A percentile compares a stretch with the other conserved stretches of the same genome.
These are phyloP conservation scores for Fundulus diaphanus DNA, from an alignment of 2,797 vertebrate genomes.

Conservation along the genomic window DNA sequence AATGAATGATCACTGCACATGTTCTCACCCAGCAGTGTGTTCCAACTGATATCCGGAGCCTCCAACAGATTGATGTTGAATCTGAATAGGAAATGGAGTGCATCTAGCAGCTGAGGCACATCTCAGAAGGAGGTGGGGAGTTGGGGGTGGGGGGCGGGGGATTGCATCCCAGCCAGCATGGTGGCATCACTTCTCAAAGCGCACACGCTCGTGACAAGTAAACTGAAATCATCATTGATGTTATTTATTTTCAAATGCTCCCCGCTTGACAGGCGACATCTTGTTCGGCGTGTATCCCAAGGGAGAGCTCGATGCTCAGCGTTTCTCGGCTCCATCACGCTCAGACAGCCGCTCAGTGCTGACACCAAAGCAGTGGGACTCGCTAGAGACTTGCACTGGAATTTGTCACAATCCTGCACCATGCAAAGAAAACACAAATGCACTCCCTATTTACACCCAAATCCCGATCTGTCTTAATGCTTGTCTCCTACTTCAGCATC, in stretches of 20 bases:
- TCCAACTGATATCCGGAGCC: slow-evolving; percentile 71
- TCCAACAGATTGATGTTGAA: slow-evolving; percentile 71
- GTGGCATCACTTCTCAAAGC: slow-evolving; percentile 82
- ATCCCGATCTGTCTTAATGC: slow-evolving; percentile 77
- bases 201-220: slow-evolving; percentile 82
- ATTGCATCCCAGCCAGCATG: slow-evolving; percentile 78
- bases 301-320: slow-evolving; percentile 75
- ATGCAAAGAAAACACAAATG: slow-evolving; percentile 74
- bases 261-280: slow-evolving; percentile 86
- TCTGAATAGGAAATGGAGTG: slow-evolving; percentile 78
- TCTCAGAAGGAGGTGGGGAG: slow-evolving; percentile 53
- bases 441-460: slow-evolving; percentile 83
- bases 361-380: slow-evolving; percentile 84
- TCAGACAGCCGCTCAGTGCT: slow-evolving; percentile 77
- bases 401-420: slow-evolving; percentile 83
- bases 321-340: slow-evolving; percentile 76
- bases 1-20: slow-evolving; percentile 66
- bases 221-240: slow-evolving; percentile 87
- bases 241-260: slow-evolving; percentile 87
- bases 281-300: slow-evolving; percentile 82
- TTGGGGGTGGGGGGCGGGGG: slow-evolving; percentile 29
- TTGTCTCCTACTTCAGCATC: slow-evolving; percentile 76
- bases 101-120: slow-evolving; percentile 69
- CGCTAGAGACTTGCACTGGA: slow-evolving; percentile 81
- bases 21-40: slow-evolving; percentile 64